Conservation (phyloP, 2,888 invertebrate genomes). For the Beris chalybata region DNA sequence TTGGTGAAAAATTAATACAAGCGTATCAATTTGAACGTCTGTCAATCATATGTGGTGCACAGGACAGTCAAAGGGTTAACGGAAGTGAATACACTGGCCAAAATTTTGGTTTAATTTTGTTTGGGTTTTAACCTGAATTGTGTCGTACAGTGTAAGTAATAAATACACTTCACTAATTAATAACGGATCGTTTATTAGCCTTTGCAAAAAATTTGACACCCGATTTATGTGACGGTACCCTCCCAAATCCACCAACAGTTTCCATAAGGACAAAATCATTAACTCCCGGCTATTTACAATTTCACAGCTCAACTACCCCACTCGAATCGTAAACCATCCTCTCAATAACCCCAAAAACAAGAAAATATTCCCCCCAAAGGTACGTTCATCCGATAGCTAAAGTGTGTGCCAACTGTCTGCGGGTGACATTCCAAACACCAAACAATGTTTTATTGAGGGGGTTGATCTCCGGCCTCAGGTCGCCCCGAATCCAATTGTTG, state of each 20-base stretch:
- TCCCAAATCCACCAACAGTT: background rate
- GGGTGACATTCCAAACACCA: conserved; percentile 56
- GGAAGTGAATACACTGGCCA: no score
- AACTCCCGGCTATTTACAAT: conserved; percentile 36
- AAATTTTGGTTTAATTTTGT: no score
- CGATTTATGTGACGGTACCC: conserved; percentile 28
- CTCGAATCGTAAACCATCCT: conserved; percentile 20
- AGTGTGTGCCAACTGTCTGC: conserved; percentile 49
- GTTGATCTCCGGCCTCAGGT: conserved; percentile 34
- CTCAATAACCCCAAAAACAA: conserved; percentile 21
- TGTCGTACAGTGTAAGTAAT: no score
- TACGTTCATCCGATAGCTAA: conserved; percentile 25
- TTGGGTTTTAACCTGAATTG: no score
- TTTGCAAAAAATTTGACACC: background rate
- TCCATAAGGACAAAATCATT: conserved; percentile 34
- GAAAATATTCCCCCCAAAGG: conserved; percentile 30
- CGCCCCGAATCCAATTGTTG: conserved; percentile 17
- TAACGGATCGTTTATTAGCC: no score
- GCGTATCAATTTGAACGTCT: no score
- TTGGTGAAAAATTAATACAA: no score
- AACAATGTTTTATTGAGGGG: conserved; percentile 53
- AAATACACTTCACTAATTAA: no score
- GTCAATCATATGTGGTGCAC: no score
- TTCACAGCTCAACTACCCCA: conserved; percentile 31
- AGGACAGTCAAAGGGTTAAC: no score